phyloP scores from a whole-genome alignment of 2,113 vertebrate genomes.

The Myotis davidii region DNA sequence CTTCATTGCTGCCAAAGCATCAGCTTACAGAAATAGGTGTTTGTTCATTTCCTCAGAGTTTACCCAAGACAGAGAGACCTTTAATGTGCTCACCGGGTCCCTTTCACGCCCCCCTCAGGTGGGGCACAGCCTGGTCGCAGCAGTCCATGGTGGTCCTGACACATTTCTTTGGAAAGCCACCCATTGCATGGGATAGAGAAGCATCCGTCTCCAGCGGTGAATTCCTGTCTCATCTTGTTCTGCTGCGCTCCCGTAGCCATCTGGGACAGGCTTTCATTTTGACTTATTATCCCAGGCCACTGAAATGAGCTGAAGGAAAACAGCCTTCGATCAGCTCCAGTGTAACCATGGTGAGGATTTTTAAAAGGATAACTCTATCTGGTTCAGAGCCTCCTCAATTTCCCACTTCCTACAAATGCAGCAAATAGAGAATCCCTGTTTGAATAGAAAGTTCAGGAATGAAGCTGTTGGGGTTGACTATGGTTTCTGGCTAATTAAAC shows the following conservation, averaged over 20 bases:
- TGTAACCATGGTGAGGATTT: neutral
- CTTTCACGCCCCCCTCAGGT: too few species aligned
- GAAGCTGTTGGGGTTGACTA: neutral
- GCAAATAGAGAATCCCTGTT: neutral
- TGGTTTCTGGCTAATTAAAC: neutral
- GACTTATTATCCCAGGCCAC: neutral
- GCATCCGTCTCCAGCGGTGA: too few species aligned
- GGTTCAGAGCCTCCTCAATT: neutral
- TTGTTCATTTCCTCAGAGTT: neutral
- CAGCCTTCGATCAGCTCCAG: neutral
- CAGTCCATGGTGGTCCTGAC: neutral
- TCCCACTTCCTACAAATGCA: neutral
- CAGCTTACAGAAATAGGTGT: neutral
- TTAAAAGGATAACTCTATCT: neutral
- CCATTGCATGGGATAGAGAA: neutral
- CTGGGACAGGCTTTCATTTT: neutral
- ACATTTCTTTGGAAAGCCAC: neutral
- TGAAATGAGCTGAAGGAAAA: neutral
- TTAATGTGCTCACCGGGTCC: too few species aligned
- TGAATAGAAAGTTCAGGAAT: neutral
- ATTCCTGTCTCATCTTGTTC: neutral
- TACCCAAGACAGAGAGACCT: neutral
- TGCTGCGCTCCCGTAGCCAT: neutral
- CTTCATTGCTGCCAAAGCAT: neutral
- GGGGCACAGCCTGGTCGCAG: neutral